Conservation (phyloP, 2,113 vertebrate genomes). For the Heloderma charlesbogerti region DNA sequence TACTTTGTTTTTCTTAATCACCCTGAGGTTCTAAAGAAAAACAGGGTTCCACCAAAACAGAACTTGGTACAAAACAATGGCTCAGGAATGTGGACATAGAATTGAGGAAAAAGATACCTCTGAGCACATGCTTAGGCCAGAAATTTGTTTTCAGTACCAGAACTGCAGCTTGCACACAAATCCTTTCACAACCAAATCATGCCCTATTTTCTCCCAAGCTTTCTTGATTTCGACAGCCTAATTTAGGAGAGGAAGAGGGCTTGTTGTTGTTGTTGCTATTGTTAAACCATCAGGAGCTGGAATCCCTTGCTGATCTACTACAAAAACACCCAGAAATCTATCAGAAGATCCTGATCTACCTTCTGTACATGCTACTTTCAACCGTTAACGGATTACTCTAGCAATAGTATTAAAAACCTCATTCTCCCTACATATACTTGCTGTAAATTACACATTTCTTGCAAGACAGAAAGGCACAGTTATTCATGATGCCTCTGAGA, state of each 20-base stretch:
- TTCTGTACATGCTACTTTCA: neutral
- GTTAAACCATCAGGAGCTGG: neutral
- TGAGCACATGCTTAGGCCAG: neutral
- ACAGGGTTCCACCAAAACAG: too few relatives aligned
- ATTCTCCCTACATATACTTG: neutral
- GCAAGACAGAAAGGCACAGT: neutral
- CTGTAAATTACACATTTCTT: neutral
- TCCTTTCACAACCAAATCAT: neutral
- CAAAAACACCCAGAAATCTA: neutral
- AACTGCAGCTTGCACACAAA: neutral
- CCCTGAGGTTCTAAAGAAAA: neutral
- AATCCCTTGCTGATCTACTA: neutral
- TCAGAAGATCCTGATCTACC: neutral
- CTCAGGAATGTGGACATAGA: neutral
- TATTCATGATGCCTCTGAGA: neutral
- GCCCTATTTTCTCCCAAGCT: neutral
- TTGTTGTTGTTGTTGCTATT: neutral
- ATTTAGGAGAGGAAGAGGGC: neutral
- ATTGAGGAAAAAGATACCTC: neutral
- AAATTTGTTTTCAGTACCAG: neutral
- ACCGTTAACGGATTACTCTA: neutral
- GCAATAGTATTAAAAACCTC: neutral
- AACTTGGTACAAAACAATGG: neutral
- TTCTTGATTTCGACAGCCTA: neutral
- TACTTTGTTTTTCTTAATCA: neutral